These are phyloP conservation scores for Diarsia brunnea DNA, from an alignment of 2,888 invertebrate species.

Conservation along the genomic window DNA sequence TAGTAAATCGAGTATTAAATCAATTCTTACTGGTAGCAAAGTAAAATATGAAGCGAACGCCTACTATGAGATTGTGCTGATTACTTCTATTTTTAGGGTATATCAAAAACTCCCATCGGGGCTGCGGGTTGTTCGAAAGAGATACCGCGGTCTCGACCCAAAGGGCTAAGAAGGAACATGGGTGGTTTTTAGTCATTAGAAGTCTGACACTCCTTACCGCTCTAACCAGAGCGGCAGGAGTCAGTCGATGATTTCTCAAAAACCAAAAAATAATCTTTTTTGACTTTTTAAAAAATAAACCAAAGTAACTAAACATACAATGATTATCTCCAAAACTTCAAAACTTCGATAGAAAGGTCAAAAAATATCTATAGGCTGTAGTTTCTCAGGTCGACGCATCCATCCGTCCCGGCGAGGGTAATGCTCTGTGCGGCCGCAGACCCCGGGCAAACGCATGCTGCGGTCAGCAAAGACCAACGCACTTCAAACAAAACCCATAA, in stretches of 20 bases:
- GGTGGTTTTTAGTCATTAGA: too few species aligned
- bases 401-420: slow-evolving; percentile 68
- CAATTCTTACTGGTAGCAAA: slow-evolving; percentile 43
- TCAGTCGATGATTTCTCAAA: too few species aligned
- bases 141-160: too few species aligned
- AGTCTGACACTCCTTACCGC: too few species aligned
- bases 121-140: too few species aligned
- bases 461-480: slow-evolving; percentile 64
- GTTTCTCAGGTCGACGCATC: slow-evolving; percentile 55
- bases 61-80: not conserved
- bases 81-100: slow-evolving; percentile 7
- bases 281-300: too few species aligned
- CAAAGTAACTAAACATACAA: not conserved
- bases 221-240: too few species aligned
- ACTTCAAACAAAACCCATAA: slow-evolving; percentile 51
- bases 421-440: slow-evolving; percentile 70
- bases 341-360: not conserved
- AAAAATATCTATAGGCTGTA: slow-evolving; percentile 6
- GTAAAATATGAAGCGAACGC: slow-evolving; percentile 33
- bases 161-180: too few species aligned
- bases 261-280: too few species aligned
- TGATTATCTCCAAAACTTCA: not conserved
- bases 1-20: slow-evolving; percentile 53
- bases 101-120: too few species aligned
- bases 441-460: slow-evolving; percentile 64